Base-by-base conservation (phyloP, 2,113 vertebrate genomes). In the Lota lota region DNA sequence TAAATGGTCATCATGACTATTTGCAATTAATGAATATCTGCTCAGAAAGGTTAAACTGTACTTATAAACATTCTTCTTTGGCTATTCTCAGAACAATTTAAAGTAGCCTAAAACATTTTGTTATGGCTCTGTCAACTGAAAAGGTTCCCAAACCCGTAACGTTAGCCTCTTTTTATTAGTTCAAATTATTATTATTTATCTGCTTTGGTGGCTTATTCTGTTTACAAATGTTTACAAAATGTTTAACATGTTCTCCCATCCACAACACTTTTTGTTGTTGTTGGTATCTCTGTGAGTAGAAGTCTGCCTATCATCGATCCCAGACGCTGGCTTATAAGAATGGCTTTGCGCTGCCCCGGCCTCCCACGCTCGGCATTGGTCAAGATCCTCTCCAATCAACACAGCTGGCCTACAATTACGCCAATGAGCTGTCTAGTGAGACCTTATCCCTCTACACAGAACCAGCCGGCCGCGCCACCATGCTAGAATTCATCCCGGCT, bases 251-350 rank as follows among this genome's bases (percentile, higher is more conserved):
- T n/a, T 28, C 15, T 62, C 24, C 8, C 16, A 2, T 24, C 17
- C n/a, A 58, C 0, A 28, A 56, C 20, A 56, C 20, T 22, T 75
- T 65, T 75, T 85, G 79, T 21, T 66, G 56, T n/a, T n/a, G n/a
- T n/a, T n/a, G n/a, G n/a, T 78, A 66, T 36, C 71, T 85, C 78
- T 78, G 22, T 80, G 59, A 72, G 57, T 87, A 99, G 97, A 97
- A 94, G 91, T 94, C 94, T 2, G 78, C 86, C 68, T 97, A 94
- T 83, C 94, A 96, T 75, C 92, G 91, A 47, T 74, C 92, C 21
- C 97, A 98, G 89, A 98, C 95, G 0, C 79, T 99, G 76, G 73
- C 33, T 40, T 97, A 92, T 78, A 94, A 70, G 76, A 95, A 95
- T 3, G 97, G 97, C 61, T 94, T 90, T 67, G 87, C 94, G 53